These are phyloP conservation scores for Dryococelus australis DNA, from an alignment of 2,888 invertebrate species.

Conservation along the genomic window DNA sequence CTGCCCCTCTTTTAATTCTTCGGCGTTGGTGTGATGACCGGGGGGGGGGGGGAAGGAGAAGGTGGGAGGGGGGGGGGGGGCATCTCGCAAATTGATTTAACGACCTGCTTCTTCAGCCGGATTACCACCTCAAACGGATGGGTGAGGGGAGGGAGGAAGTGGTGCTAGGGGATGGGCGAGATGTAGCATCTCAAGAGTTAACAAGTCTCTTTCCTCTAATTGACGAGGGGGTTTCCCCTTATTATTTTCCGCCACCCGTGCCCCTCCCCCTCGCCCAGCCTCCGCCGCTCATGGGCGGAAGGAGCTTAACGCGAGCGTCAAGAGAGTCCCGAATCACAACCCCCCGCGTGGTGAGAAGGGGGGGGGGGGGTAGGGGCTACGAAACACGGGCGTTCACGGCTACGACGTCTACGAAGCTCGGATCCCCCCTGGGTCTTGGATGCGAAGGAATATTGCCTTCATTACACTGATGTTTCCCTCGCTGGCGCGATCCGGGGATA, in stretches of 20 bases:
- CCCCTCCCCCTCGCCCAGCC: not conserved
- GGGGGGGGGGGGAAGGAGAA: too few relatives aligned
- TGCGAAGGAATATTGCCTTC: not conserved
- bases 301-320: not conserved
- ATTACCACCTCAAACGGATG: not conserved
- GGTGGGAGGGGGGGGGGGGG: too few relatives aligned
- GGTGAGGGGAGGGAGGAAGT: not conserved
- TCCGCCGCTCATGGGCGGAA: too few relatives aligned
- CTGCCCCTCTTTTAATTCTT: not conserved
- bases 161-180: not conserved
- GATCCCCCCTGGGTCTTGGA: not conserved
- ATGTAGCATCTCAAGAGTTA: conserved; percentile 7
- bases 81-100: conserved; percentile 16
- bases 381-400: too few relatives aligned
- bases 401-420: too few relatives aligned
- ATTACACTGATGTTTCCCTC: not conserved
- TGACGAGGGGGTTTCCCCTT: not conserved
- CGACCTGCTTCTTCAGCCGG: conserved; percentile 16
- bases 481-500: too few relatives aligned
- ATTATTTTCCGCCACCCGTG: not conserved
- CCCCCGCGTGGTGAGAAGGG: too few relatives aligned
- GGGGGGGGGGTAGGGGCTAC: too few relatives aligned
- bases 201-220: conserved; percentile 1
- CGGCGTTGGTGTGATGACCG: not conserved
- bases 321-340: not conserved